Evolutionary conservation across 92 coral and sea anemone genomes (phyloP).

Genomic region (Bergia puertoricense): DNA sequence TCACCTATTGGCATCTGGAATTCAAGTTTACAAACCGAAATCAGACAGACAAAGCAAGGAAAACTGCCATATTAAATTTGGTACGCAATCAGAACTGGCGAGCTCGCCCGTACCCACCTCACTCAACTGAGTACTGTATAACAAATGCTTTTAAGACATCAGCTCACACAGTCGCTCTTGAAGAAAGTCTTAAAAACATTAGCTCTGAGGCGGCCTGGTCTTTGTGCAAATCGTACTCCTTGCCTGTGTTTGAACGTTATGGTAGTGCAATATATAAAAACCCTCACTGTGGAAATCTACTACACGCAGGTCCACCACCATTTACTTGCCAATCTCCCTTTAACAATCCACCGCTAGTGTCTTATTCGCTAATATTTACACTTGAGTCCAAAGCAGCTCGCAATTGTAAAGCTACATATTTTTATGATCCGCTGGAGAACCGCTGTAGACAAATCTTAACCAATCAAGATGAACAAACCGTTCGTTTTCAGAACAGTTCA

Average conservation of each 20-base stretch:
- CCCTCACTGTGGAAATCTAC: conserved; percentile 9
- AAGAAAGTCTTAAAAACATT: neutral
- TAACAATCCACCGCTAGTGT: neutral
- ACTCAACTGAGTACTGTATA: neutral
- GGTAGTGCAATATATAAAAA: neutral
- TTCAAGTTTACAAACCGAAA: neutral
- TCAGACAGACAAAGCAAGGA: conserved; percentile 1
- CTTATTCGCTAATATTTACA: neutral
- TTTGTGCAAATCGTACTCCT: neutral
- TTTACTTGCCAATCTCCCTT: neutral
- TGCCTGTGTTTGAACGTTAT: neutral
- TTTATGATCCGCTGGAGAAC: neutral
- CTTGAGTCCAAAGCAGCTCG: neutral
- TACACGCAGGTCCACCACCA: neutral
- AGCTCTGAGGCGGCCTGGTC: neutral
- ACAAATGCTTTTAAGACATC: neutral
- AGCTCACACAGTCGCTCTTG: neutral
- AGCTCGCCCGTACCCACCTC: neutral
- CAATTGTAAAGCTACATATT: neutral
- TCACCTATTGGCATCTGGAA: neutral
- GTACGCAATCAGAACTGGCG: neutral
- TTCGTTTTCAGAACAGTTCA: neutral
- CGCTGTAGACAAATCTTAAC: neutral
- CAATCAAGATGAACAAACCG: neutral
- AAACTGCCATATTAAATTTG: neutral